Base-by-base conservation (phyloP, 2,888 invertebrate species). In the Hylaea fasciaria region DNA sequence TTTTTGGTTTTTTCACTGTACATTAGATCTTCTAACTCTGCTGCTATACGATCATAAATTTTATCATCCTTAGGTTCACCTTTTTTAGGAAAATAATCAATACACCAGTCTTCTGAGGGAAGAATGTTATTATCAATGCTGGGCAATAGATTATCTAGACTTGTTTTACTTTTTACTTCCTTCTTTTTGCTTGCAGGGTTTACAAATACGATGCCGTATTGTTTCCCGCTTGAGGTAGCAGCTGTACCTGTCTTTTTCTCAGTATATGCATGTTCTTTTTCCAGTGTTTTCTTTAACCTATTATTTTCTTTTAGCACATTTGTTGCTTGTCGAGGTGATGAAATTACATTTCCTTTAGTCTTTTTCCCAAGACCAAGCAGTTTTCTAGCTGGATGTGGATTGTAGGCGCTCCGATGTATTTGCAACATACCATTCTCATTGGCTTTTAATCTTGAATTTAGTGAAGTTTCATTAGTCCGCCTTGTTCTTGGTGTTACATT, bases 351-450 rank as follows among this genome's bases (percentile, higher is more conserved):
- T 39, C 37, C 56, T 71, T 77, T 82, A 9, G 63, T 39, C 66
- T 80, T 86, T 68, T 81, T 86, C 7, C 28, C 28, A 28, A 73
- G 52, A 44, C 66, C 74, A 46, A 73, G 50, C 10, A 77, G 48
- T 13, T 82, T 78, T 69, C 86, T 87, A 4, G 79, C 78, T 51
- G 89, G 86, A 62, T 86, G 82, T 62, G 80, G 76, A 65, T 76
- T 89, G 58, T 83, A 82, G n/a, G 82, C 80, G 61, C 82, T 85
- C 69, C 82, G 84, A 51, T 82, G 87, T 49, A 86, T 59, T 29
- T 86, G 75, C 12, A 91, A 86, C 86, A 90, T 87, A n/a, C 92
- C 92, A 83, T 93, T 92, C 69, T 92, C 92, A 69, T 88, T 91
- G 45, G 77, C 82, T 78, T 87, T 91, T 76, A 89, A 72, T 59